These are phyloP conservation scores for Polydrusus cervinus DNA, from an alignment of 2,888 invertebrate genomes.

Conservation along the genomic window DNA sequence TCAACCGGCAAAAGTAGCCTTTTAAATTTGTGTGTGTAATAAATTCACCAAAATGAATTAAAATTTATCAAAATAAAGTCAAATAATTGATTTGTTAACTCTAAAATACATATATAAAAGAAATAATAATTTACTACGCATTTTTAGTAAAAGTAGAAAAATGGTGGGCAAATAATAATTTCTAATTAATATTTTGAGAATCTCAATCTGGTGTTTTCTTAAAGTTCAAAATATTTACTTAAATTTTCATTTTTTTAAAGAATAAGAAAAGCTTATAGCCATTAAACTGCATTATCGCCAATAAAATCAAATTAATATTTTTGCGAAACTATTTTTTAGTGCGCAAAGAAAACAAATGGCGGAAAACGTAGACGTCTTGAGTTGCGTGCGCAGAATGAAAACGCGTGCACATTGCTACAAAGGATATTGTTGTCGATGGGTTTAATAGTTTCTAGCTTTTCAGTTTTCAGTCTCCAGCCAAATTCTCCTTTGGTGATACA, in stretches of 20 bases:
- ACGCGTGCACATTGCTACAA: neutral
- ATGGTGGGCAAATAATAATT: constrained; percentile 12
- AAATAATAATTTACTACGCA: constrained; percentile 10
- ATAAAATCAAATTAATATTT: constrained; percentile 6
- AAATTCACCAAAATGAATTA: neutral
- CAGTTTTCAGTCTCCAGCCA: too few relatives aligned
- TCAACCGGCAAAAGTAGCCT: constrained; percentile 17
- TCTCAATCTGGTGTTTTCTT: neutral
- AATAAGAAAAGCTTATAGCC: neutral
- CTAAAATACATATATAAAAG: neutral
- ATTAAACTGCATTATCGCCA: neutral
- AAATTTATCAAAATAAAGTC: neutral
- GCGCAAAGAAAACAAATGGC: constrained; percentile 29
- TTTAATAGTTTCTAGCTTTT: too few relatives aligned
- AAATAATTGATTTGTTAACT: neutral
- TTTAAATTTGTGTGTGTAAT: neutral
- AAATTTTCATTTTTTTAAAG: neutral
- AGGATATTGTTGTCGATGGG: neutral
- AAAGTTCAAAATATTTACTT: neutral
- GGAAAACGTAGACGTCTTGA: constrained; percentile 5
- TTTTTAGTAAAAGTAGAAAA: constrained; percentile 27
- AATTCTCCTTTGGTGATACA: too few relatives aligned
- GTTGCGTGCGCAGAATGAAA: constrained; percentile 19
- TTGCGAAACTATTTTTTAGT: constrained; percentile 24
- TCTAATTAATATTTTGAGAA: constrained; percentile 3